Base-by-base conservation (phyloP, 1,140 invertebrate species). In the Oryctes rhinoceros region DNA sequence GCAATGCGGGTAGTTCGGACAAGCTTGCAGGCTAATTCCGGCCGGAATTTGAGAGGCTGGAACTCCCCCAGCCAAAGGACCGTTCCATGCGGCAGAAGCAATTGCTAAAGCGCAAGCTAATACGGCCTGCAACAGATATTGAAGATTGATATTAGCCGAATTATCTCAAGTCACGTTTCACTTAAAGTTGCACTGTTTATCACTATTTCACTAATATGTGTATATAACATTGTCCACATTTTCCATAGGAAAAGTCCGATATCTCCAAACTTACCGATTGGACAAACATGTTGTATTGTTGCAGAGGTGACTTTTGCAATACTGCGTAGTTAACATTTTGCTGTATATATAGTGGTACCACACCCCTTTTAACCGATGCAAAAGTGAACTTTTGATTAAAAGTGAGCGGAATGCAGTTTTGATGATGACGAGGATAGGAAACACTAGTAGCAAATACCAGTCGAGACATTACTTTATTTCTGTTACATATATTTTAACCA, bases 1-100 rank as follows among this genome's bases (percentile, higher is more conserved):
- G 81, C 87, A 88, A 82, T 88, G 84, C 49, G 88, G 87, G 84
- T 86, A 88, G 82, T 88, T 88, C 76, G 87, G 87, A 81, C 87
- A 88, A 48, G 87, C 86, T 80, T 87, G 84, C 1, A 87, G 87
- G 77, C 84, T 86, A 11, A 88, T 86, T 74, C 87, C 87, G 5
- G 88, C 88, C 49, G 87, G 87, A 80, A 87, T 87, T 59, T 83
- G 82, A 53, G 79, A 78, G 11, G 87, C 88, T 77, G 87, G 86
- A 4, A 82, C 76, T 37, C 87, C 86, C 48, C 87, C 87, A 39
- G 87, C 88, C 35, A 87, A 80, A 15, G 85, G 85, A 6, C 86
- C 86, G 79, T 87, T 86, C 84, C 85, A 87, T 20, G 85, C 86
- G 11, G 84, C 86, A 30, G 62, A 79, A 80, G 85, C 81, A 9